phyloP scores from a whole-genome alignment of 2,113 vertebrate species.

The Cnemophilus loriae region DNA sequence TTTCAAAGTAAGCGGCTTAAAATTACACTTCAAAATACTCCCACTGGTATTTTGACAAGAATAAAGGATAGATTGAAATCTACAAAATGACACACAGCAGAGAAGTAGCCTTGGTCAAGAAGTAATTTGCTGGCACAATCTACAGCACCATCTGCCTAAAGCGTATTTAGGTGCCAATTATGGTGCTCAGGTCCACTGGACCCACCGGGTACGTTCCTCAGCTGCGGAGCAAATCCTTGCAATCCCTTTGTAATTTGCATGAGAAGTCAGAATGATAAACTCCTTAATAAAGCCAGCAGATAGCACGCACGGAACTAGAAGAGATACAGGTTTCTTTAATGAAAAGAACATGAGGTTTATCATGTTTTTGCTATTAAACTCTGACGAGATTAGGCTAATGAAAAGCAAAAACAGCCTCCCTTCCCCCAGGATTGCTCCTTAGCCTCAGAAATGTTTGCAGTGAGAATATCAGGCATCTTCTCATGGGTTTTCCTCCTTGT shows the following conservation, averaged over 20 bases:
- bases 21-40: not conserved
- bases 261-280: conserved; percentile 7
- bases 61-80: not conserved
- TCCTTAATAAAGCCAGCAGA: conserved; percentile 14
- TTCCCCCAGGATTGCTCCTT: not conserved
- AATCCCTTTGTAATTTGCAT: not conserved
- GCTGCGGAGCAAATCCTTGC: not conserved
- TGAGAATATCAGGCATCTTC: not conserved
- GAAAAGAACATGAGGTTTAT: conserved; percentile 30
- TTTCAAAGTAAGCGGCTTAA: not conserved
- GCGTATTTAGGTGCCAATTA: not conserved
- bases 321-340: conserved; percentile 2
- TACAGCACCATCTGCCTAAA: not conserved
- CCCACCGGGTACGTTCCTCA: not conserved
- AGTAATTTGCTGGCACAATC: not conserved
- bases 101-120: not conserved
- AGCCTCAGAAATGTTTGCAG: not conserved
- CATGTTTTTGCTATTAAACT: not conserved
- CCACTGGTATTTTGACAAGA: not conserved
- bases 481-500: fast-evolving
- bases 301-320: not conserved
- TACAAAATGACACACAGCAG: not conserved
- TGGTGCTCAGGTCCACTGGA: fast-evolving
- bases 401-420: not conserved
- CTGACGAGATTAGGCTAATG: conserved; percentile 18